These are phyloP conservation scores for Tympanuchus pallidicinctus DNA, from an alignment of 2,113 vertebrate species.

Conservation along the genomic window DNA sequence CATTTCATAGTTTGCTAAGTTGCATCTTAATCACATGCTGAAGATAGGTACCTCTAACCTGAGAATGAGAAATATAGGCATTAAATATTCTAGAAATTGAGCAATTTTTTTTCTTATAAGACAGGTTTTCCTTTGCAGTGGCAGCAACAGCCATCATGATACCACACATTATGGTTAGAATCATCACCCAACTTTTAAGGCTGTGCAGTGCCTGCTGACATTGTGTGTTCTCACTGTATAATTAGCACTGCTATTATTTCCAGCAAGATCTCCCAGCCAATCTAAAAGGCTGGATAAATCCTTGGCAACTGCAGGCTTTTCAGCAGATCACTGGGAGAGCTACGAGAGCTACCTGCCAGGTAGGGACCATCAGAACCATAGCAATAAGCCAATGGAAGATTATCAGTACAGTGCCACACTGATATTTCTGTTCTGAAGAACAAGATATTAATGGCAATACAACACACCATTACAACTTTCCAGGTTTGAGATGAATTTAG, in stretches of 20 bases:
- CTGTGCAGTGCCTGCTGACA: background rate
- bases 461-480: background rate
- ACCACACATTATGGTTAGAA: background rate
- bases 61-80: background rate
- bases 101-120: background rate
- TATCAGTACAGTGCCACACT: background rate
- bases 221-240: background rate
- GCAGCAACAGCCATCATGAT: background rate
- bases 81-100: background rate
- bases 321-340: background rate
- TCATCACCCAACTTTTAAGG: background rate
- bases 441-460: rapidly evolving
- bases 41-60: background rate
- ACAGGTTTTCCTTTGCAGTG: background rate
- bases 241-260: background rate
- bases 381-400: background rate
- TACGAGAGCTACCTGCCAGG: background rate
- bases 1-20: background rate
- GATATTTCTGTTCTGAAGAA: background rate
- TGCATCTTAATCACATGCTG: background rate
- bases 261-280: background rate
- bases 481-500: background rate
- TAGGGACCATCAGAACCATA: background rate
- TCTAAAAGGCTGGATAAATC: background rate
- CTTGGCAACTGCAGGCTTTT: background rate